Conservation (phyloP, 1,140 invertebrate genomes). For the Rhagoletis pomonella region DNA sequence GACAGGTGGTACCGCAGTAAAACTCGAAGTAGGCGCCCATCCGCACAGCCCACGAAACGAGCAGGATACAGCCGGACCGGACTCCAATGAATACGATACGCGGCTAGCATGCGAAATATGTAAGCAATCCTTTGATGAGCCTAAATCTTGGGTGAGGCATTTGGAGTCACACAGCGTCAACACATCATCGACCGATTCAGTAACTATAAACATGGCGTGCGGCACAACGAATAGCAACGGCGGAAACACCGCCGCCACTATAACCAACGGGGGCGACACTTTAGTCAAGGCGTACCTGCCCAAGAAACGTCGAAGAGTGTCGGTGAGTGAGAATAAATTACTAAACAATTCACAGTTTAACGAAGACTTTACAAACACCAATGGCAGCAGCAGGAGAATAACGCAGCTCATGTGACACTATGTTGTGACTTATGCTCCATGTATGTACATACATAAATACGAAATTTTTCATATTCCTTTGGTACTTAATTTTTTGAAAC, state of each 20-base stretch:
- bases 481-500: neutral
- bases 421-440: slow-evolving; percentile 87
- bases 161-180: slow-evolving; percentile 80
- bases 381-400: slow-evolving; percentile 70
- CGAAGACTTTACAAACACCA: slow-evolving; percentile 49
- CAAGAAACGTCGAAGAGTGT: slow-evolving; percentile 77
- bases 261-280: slow-evolving; percentile 37
- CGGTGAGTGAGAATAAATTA: slow-evolving; percentile 66
- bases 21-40: slow-evolving; percentile 62
- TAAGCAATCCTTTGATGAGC: slow-evolving; percentile 87
- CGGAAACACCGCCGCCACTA: slow-evolving; percentile 74
- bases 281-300: slow-evolving; percentile 75
- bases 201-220: neutral
- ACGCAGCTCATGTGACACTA: slow-evolving; percentile 69
- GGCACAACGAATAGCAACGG: slow-evolving; percentile 54
- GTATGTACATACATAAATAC: slow-evolving; percentile 70
- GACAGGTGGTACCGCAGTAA: slow-evolving; percentile 59
- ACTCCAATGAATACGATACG: slow-evolving; percentile 75
- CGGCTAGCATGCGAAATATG: slow-evolving; percentile 88
- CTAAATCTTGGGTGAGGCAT: slow-evolving; percentile 87
- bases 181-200: neutral
- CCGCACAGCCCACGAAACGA: slow-evolving; percentile 29
- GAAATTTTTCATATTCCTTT: neutral
- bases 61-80: neutral
- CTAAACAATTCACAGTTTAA: neutral